A percentile compares a stretch with the other conserved stretches of the same genome.
These are phyloP conservation scores for Diachrysia chrysitis DNA, from an alignment of 2,888 invertebrate species.

Conservation along the genomic window DNA sequence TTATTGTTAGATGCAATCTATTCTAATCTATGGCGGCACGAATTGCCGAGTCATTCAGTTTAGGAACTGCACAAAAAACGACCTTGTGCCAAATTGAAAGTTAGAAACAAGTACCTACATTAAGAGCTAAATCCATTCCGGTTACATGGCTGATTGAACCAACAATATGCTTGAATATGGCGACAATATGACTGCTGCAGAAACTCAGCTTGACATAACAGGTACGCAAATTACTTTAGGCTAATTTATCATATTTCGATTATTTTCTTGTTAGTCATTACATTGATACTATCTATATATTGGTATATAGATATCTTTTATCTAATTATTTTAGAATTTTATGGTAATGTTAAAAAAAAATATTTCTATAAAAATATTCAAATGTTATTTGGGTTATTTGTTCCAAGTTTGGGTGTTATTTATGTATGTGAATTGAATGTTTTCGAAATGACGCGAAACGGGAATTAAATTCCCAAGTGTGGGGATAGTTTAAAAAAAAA, in stretches of 20 bases:
- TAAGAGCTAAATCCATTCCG: conserved; percentile 17
- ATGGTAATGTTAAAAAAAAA: too few relatives aligned
- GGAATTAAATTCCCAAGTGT: too few relatives aligned
- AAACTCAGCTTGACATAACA: not conserved
- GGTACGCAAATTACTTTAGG: not conserved
- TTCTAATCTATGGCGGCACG: conserved; percentile 52
- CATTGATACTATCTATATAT: too few relatives aligned
- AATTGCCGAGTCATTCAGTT: conserved; percentile 38
- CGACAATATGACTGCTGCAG: not conserved
- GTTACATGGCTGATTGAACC: conserved; percentile 11
- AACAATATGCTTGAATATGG: conserved; percentile 2
- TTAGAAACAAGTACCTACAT: conserved; percentile 24
- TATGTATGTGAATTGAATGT: too few relatives aligned
- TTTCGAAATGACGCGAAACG: too few relatives aligned
- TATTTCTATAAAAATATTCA: too few relatives aligned
- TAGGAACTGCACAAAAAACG: conserved; percentile 47
- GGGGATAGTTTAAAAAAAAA: too few relatives aligned
- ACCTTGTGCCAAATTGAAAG: conserved; percentile 59
- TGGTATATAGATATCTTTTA: too few relatives aligned
- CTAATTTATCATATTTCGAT: not conserved
- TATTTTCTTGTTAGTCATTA: too few relatives aligned
- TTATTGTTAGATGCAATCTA: conserved; percentile 45
- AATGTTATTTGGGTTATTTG: too few relatives aligned
- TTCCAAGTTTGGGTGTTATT: too few relatives aligned
- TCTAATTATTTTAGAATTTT: too few relatives aligned